Evolutionary conservation across 2,113 vertebrate genomes (phyloP), one percentile per base, ranked within the genome.

Genomic region (Notarius quadriscutis): DNA sequence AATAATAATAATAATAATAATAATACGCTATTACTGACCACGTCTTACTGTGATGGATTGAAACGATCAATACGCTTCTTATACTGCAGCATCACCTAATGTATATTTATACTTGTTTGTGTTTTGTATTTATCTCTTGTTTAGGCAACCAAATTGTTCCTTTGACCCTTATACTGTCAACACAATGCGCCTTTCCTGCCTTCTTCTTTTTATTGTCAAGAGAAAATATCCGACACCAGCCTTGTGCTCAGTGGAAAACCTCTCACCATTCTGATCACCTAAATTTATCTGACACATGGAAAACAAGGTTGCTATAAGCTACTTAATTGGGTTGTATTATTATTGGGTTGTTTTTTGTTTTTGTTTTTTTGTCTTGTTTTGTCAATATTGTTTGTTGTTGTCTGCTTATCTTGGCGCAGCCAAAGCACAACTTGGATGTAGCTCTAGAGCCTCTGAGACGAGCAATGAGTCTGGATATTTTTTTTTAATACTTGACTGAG

Each of bases 351-450:
- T 7, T 78, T 77, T 51, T 30, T 84, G 65, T 80, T 86, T 1
- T 20, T 30, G 17, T 53, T 72, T 57, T 88, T 84, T 41, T 60
- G 84, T 84, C 63, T 57, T 12, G 57, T 82, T 89, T 51, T 90
- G 78, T 85, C 25, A 69, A 34, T 84, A 83, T 71, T 87, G 85
- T 86, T 88, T 86, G 77, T 88, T 72, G 58, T 81, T 87, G 82
- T 89, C 78, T 77, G 81, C 87, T 77, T 86, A 84, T 85, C 87
- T 81, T 88, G 87, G 87, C 83, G 80, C 72, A 78, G 89, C 89
- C 89, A 88, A 90, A 90, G 89, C 89, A 90, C 87, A 89, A 81
- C 85, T 87, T 85, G 50, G 74, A 65, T 88, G 89, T 87, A 86
- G 87, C 72, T 55, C 8, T 69, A 81, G 78, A 78, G 11, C 75